phyloP scores from a whole-genome alignment of 92 coral and sea anemone species.

The Anthopleura xanthogrammica region DNA sequence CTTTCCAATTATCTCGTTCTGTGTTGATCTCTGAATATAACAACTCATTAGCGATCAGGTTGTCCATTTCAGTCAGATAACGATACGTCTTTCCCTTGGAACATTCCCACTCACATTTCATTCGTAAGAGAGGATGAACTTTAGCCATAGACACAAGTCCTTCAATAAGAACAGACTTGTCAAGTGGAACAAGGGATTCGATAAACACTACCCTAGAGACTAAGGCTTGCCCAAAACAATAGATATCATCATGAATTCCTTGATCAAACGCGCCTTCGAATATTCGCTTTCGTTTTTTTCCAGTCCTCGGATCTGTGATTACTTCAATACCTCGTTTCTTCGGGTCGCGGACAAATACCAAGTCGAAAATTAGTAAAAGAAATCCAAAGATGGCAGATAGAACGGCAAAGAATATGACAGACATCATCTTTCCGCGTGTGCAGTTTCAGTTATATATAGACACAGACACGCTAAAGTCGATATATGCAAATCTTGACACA shows the following conservation, averaged over 20 bases:
- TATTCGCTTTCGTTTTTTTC: constrained; percentile 16
- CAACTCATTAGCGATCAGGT: constrained; percentile 4
- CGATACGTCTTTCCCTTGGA: constrained; percentile 16
- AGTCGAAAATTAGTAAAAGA: not conserved
- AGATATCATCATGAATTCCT: constrained; percentile 21
- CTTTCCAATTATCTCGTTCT: constrained; percentile 4
- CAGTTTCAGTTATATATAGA: not conserved
- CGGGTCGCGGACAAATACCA: not conserved
- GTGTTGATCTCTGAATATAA: constrained; percentile 10
- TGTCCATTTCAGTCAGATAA: constrained; percentile 29
- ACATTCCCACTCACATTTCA: constrained; percentile 32
- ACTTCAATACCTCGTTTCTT: constrained; percentile 12
- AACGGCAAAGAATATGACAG: not conserved
- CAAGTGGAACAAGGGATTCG: constrained; percentile 23
- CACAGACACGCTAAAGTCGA: not conserved
- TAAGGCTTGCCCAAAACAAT: constrained; percentile 13
- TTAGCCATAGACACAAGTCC: constrained; percentile 11
- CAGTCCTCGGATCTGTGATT: constrained; percentile 17
- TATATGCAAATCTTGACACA: not conserved
- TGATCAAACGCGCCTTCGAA: constrained; percentile 31
- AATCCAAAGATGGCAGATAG: not conserved
- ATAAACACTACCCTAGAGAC: constrained; percentile 17
- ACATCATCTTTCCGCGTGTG: not conserved
- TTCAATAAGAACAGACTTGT: constrained; percentile 5
- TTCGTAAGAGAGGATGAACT: constrained; percentile 24